phyloP scores from a whole-genome alignment of 2,888 invertebrate species.

The Pogonocherus hispidulus region DNA sequence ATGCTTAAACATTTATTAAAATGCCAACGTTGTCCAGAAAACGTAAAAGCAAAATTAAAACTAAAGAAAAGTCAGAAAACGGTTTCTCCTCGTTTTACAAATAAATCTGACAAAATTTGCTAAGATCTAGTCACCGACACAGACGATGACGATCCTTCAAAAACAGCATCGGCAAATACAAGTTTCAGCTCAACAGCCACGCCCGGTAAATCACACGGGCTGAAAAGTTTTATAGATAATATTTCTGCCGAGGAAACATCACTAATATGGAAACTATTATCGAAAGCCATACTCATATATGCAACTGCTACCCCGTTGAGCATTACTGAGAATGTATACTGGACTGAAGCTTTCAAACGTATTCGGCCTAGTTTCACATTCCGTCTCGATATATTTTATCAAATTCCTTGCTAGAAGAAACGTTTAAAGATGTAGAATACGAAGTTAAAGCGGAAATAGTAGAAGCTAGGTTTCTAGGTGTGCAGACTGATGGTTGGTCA shows the following conservation, averaged over 20 bases:
- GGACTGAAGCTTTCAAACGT: background rate
- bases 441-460: background rate
- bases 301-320: background rate
- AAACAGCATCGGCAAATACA: background rate
- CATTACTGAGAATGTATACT: slow-evolving; percentile 1
- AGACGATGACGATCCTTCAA: too few species aligned
- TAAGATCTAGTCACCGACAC: background rate
- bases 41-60: background rate
- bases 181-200: background rate
- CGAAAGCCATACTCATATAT: background rate
- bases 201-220: background rate
- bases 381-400: background rate
- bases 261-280: background rate
- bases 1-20: background rate
- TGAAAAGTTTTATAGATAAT: background rate
- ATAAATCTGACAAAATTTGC: background rate
- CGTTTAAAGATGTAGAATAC: background rate
- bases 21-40: background rate
- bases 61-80: background rate
- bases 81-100: background rate
- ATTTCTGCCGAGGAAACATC: background rate
- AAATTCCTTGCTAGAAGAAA: background rate
- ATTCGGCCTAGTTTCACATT: background rate
- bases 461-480: background rate
- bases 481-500: background rate